These are phyloP conservation scores for Penelope pileata DNA, from an alignment of 2,113 vertebrate species.

Conservation along the genomic window DNA sequence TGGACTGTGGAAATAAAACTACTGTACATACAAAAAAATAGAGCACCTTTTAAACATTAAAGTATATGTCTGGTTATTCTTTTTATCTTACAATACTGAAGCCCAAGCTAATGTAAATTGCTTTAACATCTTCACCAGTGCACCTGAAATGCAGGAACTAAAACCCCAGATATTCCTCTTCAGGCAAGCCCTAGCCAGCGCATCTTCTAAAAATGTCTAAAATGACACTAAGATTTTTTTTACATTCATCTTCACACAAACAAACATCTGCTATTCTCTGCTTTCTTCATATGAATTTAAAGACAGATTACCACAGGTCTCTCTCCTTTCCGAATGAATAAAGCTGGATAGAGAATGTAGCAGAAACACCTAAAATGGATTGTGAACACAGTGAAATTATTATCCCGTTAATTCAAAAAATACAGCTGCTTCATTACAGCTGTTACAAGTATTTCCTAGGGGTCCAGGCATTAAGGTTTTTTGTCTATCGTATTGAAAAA, in stretches of 20 bases:
- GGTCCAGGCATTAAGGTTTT: constrained; percentile 75
- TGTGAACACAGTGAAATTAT: constrained; percentile 65
- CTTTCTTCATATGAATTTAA: constrained; percentile 38
- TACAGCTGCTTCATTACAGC: neutral
- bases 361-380: constrained; percentile 64
- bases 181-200: constrained; percentile 60
- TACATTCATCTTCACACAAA: constrained; percentile 86
- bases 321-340: constrained; percentile 47
- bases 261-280: constrained; percentile 53
- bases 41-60: constrained; percentile 90
- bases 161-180: constrained; percentile 39
- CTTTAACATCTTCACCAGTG: constrained; percentile 62
- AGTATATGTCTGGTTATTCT: constrained; percentile 81
- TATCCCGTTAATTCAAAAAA: constrained; percentile 26
- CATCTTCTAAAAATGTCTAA: constrained; percentile 71
- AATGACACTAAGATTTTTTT: constrained; percentile 65
- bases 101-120: constrained; percentile 69
- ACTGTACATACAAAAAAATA: constrained; percentile 88
- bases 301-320: neutral
- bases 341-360: constrained; percentile 45
- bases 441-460: neutral
- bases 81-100: constrained; percentile 81
- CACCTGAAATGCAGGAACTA: constrained; percentile 63
- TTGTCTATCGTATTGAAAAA: constrained; percentile 96
- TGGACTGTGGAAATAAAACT: constrained; percentile 87